Percentiles rank a stretch among this genome's conserved stretches.
phyloP scores from a whole-genome alignment of 2,888 invertebrate species.

The Torymus aiolomorphi region DNA sequence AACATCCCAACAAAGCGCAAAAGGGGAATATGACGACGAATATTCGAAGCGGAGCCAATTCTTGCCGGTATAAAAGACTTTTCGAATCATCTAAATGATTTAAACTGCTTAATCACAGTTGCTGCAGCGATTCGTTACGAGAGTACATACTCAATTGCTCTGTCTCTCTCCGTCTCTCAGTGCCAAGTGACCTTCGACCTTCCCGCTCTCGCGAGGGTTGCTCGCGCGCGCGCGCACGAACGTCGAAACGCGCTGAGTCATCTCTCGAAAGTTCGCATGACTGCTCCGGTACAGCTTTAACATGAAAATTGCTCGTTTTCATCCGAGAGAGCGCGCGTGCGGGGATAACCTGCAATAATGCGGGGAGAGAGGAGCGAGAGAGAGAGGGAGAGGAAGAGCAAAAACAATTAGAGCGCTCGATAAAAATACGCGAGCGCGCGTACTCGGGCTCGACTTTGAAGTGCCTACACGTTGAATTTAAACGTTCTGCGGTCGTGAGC shows the following conservation, averaged over 20 bases:
- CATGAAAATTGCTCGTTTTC: slow-evolving; percentile 65
- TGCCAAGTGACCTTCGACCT: slow-evolving; percentile 51
- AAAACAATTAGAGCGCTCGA: slow-evolving; percentile 59
- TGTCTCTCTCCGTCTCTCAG: not conserved
- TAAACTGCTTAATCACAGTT: slow-evolving; percentile 48
- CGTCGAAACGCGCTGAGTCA: slow-evolving; percentile 52
- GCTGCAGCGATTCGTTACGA: slow-evolving; percentile 39
- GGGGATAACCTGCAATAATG: slow-evolving; percentile 48
- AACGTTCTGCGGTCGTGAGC: not conserved
- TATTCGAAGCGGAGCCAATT: not conserved
- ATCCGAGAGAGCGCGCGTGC: slow-evolving; percentile 43
- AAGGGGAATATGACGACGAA: too few relatives aligned
- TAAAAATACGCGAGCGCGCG: slow-evolving; percentile 53
- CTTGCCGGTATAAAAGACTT: slow-evolving; percentile 45
- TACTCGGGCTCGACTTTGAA: slow-evolving; percentile 41
- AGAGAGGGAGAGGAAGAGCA: slow-evolving; percentile 28
- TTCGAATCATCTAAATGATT: slow-evolving; percentile 42
- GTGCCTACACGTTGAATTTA: slow-evolving; percentile 37
- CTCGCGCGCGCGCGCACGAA: not conserved
- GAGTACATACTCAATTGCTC: slow-evolving; percentile 35
- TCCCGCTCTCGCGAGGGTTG: slow-evolving; percentile 31
- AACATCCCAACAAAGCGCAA: too few relatives aligned
- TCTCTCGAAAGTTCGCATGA: slow-evolving; percentile 60
- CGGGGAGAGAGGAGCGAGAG: not conserved
- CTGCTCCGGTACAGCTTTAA: slow-evolving; percentile 63